Percentiles rank a stretch among this genome's conserved stretches.
phyloP scores from a whole-genome alignment of 2,888 invertebrate genomes.

The Melolontha melolontha region DNA sequence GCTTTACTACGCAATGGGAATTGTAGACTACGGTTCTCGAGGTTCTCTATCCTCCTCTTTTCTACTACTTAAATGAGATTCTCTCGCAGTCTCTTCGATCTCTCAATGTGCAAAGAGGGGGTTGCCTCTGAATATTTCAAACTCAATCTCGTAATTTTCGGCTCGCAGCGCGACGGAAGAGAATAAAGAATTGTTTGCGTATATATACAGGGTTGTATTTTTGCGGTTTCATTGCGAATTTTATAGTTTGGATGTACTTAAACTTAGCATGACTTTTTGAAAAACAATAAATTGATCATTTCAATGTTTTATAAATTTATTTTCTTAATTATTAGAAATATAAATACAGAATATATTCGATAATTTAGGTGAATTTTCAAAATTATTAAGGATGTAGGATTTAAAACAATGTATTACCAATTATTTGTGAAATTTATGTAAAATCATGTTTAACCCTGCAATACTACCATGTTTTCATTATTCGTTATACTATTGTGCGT shows the following conservation, averaged over 20 bases:
- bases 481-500: too few species aligned
- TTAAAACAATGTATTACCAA: too few species aligned
- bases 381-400: too few species aligned
- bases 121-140: conserved; percentile 34
- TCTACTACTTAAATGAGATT: background rate
- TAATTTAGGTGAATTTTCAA: too few species aligned
- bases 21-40: conserved; percentile 12
- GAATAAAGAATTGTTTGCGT: conserved; percentile 20
- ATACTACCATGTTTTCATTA: too few species aligned
- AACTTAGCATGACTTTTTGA: background rate
- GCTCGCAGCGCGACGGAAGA: background rate
- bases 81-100: conserved; percentile 15
- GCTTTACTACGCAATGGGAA: conserved; percentile 53
- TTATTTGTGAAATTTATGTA: too few species aligned
- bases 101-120: conserved; percentile 14
- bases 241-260: background rate
- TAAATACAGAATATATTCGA: too few species aligned
- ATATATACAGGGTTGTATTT: background rate
- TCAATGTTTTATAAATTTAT: too few species aligned
- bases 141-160: conserved; percentile 39
- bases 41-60: background rate
- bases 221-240: background rate
- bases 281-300: background rate
- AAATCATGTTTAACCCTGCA: too few species aligned
- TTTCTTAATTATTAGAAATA: too few species aligned